Base-by-base conservation (phyloP, 2,888 invertebrate species). In the Lasioglossum morio region DNA sequence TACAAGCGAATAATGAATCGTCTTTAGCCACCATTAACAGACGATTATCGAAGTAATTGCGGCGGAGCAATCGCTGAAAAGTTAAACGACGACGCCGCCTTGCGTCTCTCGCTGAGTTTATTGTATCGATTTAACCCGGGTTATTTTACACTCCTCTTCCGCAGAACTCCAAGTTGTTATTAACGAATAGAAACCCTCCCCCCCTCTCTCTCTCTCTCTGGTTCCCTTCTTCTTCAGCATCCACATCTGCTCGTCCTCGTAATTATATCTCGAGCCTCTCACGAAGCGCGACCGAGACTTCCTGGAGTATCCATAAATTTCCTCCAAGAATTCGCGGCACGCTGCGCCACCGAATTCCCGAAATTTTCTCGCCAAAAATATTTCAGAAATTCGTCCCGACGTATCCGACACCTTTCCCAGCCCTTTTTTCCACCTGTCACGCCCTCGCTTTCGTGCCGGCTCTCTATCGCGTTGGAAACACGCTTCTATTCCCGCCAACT, bases 291-390 rank as follows among this genome's bases (percentile, higher is more conserved):
- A 85, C 85, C 88, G 89, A 88, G 88, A 90, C 91, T 89, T 89
- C 82, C 82, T 86, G 85, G 87, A 89, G 86, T 73, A 91, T 90
- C 90, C 89, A 88, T 90, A 90, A 90, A 90, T 90, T 90, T 89
- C 79, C 81, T 23, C 30, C 73, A 88, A 89, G 90, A 90, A 90
- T 90, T 86, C 85, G 74, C 37, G 86, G 90, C 88, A 85, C 84
- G 81, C 85, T 74, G 84, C 81, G 73, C 79, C 77, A 81, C 74
- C 88, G 86, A 88, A 90, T 90, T 90, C 90, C 74, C 89, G 73
- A 90, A 90, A 90, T 90, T 88, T 89, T 88, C 90, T 83, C 79
- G 79, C 77, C 86, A 84, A 90, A 89, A 90, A 90, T 90, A 89
- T 89, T 85, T 90, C 80, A 85, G 88, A 90, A 85, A 90, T 89